Evolutionary conservation across 2,888 invertebrate genomes (phyloP).

Genomic region (Perdita meconis): DNA sequence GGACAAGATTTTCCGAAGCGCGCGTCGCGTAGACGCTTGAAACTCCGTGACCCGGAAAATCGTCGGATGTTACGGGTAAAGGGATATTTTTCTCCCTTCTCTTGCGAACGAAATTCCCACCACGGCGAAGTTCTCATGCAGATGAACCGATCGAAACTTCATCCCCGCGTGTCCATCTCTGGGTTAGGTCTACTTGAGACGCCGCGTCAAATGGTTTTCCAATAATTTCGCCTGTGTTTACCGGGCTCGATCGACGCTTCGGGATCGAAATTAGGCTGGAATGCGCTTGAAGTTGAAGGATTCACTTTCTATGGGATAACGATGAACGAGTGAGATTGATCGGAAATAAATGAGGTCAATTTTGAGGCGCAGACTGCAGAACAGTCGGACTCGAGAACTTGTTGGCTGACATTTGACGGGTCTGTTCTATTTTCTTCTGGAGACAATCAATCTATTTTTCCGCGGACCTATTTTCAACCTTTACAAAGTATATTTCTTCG

Average conservation of each 20-base stretch:
- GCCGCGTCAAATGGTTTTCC: conserved; percentile 54
- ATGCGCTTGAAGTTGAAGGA: neutral
- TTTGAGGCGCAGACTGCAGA: no score
- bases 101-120: neutral
- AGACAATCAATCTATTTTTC: no score
- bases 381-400: no score
- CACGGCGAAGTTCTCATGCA: neutral
- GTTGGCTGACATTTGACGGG: no score
- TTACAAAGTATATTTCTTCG: no score
- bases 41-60: conserved; percentile 5
- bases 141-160: conserved; percentile 6
- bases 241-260: neutral
- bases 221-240: conserved; percentile 46
- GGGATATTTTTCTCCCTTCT: conserved; percentile 7
- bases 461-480: no score
- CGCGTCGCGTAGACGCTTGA: neutral
- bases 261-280: neutral
- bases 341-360: no score
- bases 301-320: no score
- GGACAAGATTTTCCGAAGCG: neutral
- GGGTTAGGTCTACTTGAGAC: neutral
- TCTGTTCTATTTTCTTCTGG: no score
- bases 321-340: neutral
- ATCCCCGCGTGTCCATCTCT: neutral
- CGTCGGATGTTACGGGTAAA: neutral